phyloP scores from a whole-genome alignment of 1,140 invertebrate genomes.

The Varroa destructor region DNA sequence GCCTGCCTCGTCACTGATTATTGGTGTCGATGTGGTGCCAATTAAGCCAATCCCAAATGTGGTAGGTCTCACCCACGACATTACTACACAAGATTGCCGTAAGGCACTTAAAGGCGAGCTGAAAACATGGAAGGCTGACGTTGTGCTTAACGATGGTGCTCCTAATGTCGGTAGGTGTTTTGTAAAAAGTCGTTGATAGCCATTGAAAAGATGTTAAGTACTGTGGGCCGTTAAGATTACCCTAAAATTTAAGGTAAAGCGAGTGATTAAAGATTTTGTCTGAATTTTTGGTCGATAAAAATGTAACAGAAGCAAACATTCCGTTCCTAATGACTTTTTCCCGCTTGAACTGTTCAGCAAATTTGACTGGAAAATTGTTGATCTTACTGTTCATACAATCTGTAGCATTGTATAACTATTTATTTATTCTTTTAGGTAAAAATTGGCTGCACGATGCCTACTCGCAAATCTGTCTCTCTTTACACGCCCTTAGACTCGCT shows the following conservation, averaged over 20 bases:
- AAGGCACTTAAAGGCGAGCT: slow-evolving; percentile 61
- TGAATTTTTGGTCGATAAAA: no score
- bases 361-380: no score
- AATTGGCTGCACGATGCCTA: slow-evolving; percentile 98
- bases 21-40: slow-evolving; percentile 89
- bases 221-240: no score
- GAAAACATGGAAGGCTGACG: slow-evolving; percentile 89
- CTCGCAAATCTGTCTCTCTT: slow-evolving; percentile 67
- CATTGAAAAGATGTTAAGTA: no score
- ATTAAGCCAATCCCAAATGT: slow-evolving; percentile 84
- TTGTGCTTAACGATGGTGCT: slow-evolving; percentile 91
- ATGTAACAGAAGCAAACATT: no score
- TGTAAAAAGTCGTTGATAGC: neutral
- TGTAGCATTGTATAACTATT: no score
- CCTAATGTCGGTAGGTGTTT: slow-evolving; percentile 74
- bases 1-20: slow-evolving; percentile 85
- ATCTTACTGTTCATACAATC: no score
- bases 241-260: no score
- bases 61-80: slow-evolving; percentile 78
- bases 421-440: slow-evolving; percentile 40
- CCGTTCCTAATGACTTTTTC: no score
- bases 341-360: no score
- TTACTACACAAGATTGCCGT: slow-evolving; percentile 77
- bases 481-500: slow-evolving; percentile 82
- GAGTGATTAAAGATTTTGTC: no score